These are phyloP conservation scores for Platalea minor DNA, from an alignment of 2,797 vertebrate species.

Conservation along the genomic window DNA sequence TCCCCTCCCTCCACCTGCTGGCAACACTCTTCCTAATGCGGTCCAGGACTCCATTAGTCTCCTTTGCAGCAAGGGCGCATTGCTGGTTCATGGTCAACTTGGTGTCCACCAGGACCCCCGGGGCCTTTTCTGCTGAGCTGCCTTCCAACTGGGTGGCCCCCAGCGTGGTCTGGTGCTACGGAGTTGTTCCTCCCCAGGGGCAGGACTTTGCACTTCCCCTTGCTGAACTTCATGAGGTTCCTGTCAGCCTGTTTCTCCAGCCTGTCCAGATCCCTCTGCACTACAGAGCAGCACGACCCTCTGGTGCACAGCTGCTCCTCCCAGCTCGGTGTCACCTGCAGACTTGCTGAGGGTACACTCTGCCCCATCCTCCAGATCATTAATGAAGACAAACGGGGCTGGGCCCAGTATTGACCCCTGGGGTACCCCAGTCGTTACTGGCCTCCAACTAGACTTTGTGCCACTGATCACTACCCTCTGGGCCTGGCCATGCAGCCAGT, in stretches of 20 bases:
- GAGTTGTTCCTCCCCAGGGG: background rate
- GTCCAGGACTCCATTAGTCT: fast-evolving
- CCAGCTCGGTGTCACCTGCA: background rate
- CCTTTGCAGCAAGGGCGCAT: background rate
- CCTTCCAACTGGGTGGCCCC: background rate
- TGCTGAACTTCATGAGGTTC: background rate
- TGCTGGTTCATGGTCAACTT: background rate
- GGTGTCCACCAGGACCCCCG: background rate
- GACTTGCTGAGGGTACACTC: background rate
- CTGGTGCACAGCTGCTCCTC: background rate
- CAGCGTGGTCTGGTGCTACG: background rate
- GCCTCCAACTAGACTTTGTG: background rate
- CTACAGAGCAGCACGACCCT: background rate
- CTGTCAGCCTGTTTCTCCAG: background rate
- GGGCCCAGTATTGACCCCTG: background rate
- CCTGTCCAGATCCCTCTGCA: background rate
- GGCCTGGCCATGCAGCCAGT: background rate
- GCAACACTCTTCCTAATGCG: too few species aligned
- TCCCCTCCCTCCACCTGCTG: background rate
- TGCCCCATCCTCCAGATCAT: background rate
- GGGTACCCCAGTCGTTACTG: background rate
- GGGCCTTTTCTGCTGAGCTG: background rate
- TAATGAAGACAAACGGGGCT: background rate
- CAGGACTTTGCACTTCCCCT: background rate
- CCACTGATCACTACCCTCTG: fast-evolving